Conservation (phyloP, 2,797 vertebrate species). For the Dendrocincla tyrannina region DNA sequence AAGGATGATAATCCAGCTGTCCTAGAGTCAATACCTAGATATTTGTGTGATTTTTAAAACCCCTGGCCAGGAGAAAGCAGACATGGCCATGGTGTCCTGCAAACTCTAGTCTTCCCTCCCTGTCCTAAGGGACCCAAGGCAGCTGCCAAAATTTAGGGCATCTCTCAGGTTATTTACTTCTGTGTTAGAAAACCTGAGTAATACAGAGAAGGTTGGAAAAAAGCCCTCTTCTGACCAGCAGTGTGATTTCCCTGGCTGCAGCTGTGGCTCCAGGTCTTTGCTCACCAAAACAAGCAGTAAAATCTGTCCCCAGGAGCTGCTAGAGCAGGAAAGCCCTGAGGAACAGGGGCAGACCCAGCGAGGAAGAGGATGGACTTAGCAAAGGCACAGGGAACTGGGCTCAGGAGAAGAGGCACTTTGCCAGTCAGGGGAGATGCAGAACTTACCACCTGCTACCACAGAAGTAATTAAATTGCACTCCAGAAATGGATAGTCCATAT, state of each 20-base stretch:
- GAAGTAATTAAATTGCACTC: slow-evolving; percentile 53
- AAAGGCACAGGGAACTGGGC: neutral
- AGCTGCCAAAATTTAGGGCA: neutral
- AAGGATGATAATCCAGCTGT: neutral
- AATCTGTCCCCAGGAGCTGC: fast-evolving
- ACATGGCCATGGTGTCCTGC: neutral
- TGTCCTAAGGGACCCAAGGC: neutral
- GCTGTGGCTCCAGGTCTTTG: neutral
- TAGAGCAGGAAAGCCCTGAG: neutral
- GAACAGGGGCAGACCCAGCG: neutral
- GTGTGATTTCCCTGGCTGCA: neutral
- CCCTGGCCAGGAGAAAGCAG: neutral
- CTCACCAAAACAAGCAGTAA: neutral
- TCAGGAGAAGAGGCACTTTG: slow-evolving; percentile 7
- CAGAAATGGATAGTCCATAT: slow-evolving; percentile 61
- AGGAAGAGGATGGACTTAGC: neutral
- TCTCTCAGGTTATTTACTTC: neutral
- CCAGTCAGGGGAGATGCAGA: slow-evolving; percentile 19
- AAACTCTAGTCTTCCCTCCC: neutral
- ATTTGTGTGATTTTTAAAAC: neutral
- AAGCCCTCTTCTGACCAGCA: neutral
- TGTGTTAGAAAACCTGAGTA: neutral
- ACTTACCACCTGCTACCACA: slow-evolving; percentile 51
- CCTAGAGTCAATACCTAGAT: neutral
- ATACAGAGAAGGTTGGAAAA: neutral